These are phyloP conservation scores for Elysia crispata DNA, from an alignment of 2,888 invertebrate species.

Conservation along the genomic window DNA sequence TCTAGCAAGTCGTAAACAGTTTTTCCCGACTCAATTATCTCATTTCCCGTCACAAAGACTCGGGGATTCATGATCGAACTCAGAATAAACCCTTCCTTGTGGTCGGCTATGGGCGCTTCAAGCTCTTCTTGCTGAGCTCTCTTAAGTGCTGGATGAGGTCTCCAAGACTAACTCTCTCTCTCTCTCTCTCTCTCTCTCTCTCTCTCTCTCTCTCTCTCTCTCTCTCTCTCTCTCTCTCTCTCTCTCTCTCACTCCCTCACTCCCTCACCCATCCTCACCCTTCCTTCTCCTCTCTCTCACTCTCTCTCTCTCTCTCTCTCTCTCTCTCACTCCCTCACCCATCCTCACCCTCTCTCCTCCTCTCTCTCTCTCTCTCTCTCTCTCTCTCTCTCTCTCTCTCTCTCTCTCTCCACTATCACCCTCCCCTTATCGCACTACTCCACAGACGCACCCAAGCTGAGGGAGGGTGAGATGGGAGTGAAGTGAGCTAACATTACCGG, in stretches of 20 bases:
- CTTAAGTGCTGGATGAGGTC: too few relatives aligned
- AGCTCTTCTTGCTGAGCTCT: too few relatives aligned
- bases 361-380: neutral
- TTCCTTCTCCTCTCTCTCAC: slow-evolving; percentile 18
- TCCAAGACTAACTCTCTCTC: too few relatives aligned
- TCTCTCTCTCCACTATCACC: neutral
- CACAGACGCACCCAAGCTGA: neutral
- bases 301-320: slow-evolving; percentile 23
- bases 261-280: slow-evolving; percentile 20
- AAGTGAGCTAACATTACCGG: too few relatives aligned
- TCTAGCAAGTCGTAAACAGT: too few relatives aligned
- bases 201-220: slow-evolving; percentile 40
- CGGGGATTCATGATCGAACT: too few relatives aligned
- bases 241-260: slow-evolving; percentile 33
- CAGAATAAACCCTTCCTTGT: too few relatives aligned
- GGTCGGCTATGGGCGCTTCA: neutral
- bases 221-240: slow-evolving; percentile 30
- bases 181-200: slow-evolving; percentile 15
- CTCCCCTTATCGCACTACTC: too few relatives aligned
- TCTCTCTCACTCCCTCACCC: slow-evolving; percentile 22
- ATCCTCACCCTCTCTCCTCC: slow-evolving; percentile 30
- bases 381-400: slow-evolving; percentile 6
- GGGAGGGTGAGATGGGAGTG: neutral
- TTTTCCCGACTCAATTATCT: too few relatives aligned
- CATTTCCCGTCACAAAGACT: too few relatives aligned